These are phyloP conservation scores for Glaucopsyche alexis DNA, from an alignment of 2,888 invertebrate genomes.

Conservation along the genomic window DNA sequence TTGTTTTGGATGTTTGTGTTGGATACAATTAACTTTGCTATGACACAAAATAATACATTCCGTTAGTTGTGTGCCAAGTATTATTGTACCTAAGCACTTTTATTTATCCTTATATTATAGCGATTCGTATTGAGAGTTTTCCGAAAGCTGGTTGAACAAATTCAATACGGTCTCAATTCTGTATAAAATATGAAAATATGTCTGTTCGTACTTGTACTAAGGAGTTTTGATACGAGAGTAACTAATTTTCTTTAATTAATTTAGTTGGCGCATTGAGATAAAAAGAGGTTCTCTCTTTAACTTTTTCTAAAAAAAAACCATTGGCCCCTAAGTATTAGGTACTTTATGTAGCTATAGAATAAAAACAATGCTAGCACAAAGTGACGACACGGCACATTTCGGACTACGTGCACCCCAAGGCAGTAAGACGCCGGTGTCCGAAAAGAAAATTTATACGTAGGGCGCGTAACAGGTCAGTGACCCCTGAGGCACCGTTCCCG, in stretches of 20 bases:
- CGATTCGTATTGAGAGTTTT: constrained; percentile 2
- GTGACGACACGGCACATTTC: constrained; percentile 67
- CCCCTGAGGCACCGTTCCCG: constrained; percentile 51
- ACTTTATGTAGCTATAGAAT: background rate
- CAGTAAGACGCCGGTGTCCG: constrained; percentile 62
- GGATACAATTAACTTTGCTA: constrained; percentile 29
- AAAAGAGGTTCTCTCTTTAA: no score
- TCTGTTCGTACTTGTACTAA: no score
- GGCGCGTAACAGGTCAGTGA: constrained; percentile 65
- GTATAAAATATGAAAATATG: no score
- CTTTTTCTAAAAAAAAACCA: no score
- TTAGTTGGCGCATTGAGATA: no score
- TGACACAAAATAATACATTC: constrained; percentile 22
- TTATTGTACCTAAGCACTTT: constrained; percentile 11
- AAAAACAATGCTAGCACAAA: constrained; percentile 71
- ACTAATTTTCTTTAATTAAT: no score
- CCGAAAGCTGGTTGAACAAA: background rate
- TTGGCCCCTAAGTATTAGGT: no score
- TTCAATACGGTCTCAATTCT: background rate
- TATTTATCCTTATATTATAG: background rate
- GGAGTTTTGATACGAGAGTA: no score
- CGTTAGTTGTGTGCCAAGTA: constrained; percentile 28
- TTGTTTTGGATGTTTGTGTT: constrained; percentile 30
- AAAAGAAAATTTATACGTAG: constrained; percentile 72
- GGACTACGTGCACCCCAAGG: constrained; percentile 52